These are phyloP conservation scores for Enteromius trimaculatus DNA, from an alignment of 2,797 vertebrate species.

Conservation along the genomic window DNA sequence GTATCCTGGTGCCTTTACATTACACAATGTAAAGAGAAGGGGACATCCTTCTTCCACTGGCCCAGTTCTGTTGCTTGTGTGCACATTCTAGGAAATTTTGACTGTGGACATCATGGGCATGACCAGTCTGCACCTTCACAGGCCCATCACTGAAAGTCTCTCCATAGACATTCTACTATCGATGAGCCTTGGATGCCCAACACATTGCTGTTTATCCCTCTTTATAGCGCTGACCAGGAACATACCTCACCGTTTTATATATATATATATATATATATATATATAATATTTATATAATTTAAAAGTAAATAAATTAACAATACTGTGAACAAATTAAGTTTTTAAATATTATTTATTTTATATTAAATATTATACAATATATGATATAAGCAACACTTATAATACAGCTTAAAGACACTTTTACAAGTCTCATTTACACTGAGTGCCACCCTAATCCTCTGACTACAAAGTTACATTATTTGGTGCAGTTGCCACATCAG, in stretches of 20 bases:
- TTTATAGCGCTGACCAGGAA: background rate
- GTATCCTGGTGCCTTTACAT: background rate
- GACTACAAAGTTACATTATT: constrained; percentile 34
- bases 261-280: too few relatives aligned
- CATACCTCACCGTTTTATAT: background rate
- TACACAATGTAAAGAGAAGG: background rate
- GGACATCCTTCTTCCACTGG: background rate
- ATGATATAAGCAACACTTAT: background rate
- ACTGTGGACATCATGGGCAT: background rate
- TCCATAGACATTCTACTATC: background rate
- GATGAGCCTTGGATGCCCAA: background rate
- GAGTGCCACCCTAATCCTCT: background rate
- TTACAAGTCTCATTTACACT: background rate
- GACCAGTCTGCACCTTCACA: background rate
- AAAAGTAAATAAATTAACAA: too few relatives aligned
- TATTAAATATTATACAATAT: too few relatives aligned
- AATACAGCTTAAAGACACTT: background rate
- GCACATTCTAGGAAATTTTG: background rate
- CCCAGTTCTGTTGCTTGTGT: background rate
- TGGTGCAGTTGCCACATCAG: constrained; percentile 3
- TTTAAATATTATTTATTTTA: too few relatives aligned
- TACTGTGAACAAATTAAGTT: too few relatives aligned
- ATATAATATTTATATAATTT: too few relatives aligned
- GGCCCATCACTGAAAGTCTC: background rate
- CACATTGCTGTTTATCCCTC: background rate